Evolutionary conservation across 1,140 invertebrate genomes (phyloP).

Genomic region (Lycorma delicatula): DNA sequence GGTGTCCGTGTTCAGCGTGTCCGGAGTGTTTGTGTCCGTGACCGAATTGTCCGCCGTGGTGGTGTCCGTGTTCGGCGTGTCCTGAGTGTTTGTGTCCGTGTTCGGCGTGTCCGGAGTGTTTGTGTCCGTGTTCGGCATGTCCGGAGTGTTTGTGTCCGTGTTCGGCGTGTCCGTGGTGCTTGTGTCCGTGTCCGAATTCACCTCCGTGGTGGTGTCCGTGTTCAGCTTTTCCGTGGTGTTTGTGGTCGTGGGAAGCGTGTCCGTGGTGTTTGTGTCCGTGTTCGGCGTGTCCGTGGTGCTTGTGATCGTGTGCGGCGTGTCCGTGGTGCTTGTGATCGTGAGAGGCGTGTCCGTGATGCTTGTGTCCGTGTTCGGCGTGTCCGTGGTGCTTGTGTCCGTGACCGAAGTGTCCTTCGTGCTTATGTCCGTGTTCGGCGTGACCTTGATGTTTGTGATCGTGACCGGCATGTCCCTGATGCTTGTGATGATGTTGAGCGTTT

Average conservation of each 20-base stretch:
- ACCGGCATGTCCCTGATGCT: conserved; percentile 8
- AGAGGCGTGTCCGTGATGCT: conserved; percentile 9
- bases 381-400: conserved; percentile 17
- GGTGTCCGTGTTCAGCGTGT: conserved; percentile 10
- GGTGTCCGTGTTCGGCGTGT: conserved; percentile 12
- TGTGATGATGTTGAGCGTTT: conserved; percentile 11
- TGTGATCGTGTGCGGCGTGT: conserved; percentile 11
- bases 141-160: conserved; percentile 15
- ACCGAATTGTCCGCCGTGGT: conserved; percentile 7
- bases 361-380: conserved; percentile 11
- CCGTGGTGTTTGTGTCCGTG: conserved; percentile 15
- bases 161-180: conserved; percentile 12
- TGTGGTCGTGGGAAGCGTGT: not conserved
- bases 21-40: conserved; percentile 17
- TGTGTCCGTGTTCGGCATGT: conserved; percentile 16
- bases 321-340: conserved; percentile 15
- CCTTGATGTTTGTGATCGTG: conserved; percentile 14
- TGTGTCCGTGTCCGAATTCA: conserved; percentile 5
- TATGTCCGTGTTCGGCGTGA: conserved; percentile 14
- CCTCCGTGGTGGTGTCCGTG: conserved; percentile 3
- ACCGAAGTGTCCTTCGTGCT: conserved; percentile 12
- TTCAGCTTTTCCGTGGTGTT: conserved; percentile 10
- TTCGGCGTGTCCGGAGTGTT: conserved; percentile 14
- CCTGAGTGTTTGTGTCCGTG: conserved; percentile 17
- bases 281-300: conserved; percentile 13